These are phyloP conservation scores for Chloropsis cyanopogon DNA, from an alignment of 2,113 vertebrate genomes.

Conservation along the genomic window DNA sequence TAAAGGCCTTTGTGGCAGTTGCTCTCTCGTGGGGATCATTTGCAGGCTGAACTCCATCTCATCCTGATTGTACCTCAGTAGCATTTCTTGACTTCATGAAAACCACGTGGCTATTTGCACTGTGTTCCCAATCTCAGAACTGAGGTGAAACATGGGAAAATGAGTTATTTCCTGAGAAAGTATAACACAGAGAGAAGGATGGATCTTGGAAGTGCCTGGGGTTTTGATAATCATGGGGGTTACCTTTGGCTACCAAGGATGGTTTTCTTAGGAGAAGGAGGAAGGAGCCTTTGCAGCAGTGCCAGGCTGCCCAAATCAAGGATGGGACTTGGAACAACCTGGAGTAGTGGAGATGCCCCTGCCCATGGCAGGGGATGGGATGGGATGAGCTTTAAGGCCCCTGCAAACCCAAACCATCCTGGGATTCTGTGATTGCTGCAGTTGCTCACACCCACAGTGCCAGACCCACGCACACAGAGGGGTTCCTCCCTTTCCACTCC, in stretches of 20 bases:
- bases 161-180: not conserved
- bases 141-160: not conserved
- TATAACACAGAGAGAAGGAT: not conserved
- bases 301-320: not conserved
- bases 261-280: not conserved
- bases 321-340: not conserved
- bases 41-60: not conserved
- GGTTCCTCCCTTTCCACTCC: not conserved
- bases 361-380: not conserved
- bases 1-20: constrained; percentile 1
- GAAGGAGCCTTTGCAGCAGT: not conserved
- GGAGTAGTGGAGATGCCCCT: not conserved
- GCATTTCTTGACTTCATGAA: not conserved
- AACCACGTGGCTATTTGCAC: not conserved
- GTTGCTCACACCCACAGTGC: not conserved
- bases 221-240: not conserved
- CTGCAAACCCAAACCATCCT: not conserved
- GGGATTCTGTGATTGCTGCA: not conserved
- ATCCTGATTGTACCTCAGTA: not conserved
- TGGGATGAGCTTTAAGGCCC: not conserved
- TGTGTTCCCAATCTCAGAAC: not conserved
- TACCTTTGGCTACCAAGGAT: not conserved
- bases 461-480: not conserved
- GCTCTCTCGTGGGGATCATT: not conserved
- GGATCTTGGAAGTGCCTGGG: not conserved